Conservation (phyloP, 2,113 vertebrate species). For the Embiotoca jacksoni region DNA sequence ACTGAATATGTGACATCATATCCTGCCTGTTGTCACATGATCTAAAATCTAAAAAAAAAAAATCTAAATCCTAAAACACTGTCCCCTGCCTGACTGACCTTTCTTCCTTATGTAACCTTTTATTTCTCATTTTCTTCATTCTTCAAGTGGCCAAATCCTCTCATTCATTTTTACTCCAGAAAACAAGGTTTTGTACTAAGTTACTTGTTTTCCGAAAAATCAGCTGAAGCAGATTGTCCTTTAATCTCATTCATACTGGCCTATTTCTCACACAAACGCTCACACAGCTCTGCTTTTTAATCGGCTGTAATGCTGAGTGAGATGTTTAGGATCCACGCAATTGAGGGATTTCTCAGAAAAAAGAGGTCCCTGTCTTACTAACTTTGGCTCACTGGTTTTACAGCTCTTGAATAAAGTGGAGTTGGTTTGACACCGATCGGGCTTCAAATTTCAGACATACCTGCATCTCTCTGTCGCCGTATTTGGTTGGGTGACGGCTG, state of each 20-base stretch:
- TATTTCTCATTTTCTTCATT: not conserved
- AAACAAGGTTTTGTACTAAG: conserved; percentile 3
- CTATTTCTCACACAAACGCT: conserved; percentile 44
- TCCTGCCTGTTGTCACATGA: conserved; percentile 57
- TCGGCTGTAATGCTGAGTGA: conserved; percentile 35
- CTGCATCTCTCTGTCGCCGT: conserved; percentile 90
- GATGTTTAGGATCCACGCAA: conserved; percentile 12
- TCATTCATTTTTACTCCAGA: conserved; percentile 35
- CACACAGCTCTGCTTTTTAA: conserved; percentile 37
- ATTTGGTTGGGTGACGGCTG: conserved; percentile 89
- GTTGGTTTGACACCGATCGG: too few species aligned
- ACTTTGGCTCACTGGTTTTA: not conserved
- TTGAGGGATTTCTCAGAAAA: conserved; percentile 32
- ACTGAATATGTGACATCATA: conserved; percentile 50
- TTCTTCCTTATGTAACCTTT: conserved; percentile 19
- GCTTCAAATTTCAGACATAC: conserved; percentile 47
- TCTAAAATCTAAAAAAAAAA: conserved; percentile 25
- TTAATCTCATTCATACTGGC: conserved; percentile 64
- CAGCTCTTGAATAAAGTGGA: too few species aligned
- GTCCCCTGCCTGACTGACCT: conserved; percentile 27
- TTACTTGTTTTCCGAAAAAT: conserved; percentile 60
- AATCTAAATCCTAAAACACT: conserved; percentile 28
- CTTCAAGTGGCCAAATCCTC: conserved; percentile 23
- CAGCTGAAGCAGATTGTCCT: conserved; percentile 66
- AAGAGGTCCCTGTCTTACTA: not conserved